These are phyloP conservation scores for Diadumene lineata DNA, from an alignment of 92 coral and sea anemone species.

Conservation along the genomic window DNA sequence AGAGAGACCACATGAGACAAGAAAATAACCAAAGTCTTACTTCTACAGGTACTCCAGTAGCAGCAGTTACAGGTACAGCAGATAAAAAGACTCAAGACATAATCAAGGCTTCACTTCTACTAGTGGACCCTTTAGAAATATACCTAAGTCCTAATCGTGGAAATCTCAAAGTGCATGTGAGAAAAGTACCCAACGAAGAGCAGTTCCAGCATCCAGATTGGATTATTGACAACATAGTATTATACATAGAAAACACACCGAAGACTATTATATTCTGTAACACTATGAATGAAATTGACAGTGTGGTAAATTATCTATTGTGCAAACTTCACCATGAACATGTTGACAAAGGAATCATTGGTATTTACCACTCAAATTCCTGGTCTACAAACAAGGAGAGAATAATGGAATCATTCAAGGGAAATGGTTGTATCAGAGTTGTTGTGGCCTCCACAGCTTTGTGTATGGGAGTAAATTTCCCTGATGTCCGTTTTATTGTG, in stretches of 20 bases:
- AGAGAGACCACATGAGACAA: too few relatives aligned
- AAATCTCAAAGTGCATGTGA: constrained; percentile 38
- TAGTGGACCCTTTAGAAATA: constrained; percentile 17
- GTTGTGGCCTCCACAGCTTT: constrained; percentile 44
- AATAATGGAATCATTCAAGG: constrained; percentile 34
- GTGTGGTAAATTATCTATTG: constrained; percentile 36
- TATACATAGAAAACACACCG: constrained; percentile 25
- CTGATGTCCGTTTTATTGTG: constrained; percentile 36
- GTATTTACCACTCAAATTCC: constrained; percentile 36
- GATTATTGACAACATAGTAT: constrained; percentile 27
- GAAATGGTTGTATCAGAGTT: constrained; percentile 9
- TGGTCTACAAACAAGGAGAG: constrained; percentile 33
- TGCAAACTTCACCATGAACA: constrained; percentile 18
- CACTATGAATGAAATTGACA: constrained; percentile 44
- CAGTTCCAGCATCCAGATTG: constrained; percentile 32
- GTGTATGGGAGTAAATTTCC: constrained; percentile 55
- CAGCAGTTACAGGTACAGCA: constrained; percentile 61
- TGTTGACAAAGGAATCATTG: constrained; percentile 19
- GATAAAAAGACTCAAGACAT: constrained; percentile 39
- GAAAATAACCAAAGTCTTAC: too few relatives aligned
- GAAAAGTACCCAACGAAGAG: constrained; percentile 11
- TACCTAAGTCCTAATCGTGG: constrained; percentile 48
- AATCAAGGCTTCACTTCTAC: constrained; percentile 24
- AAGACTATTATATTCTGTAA: constrained; percentile 57
- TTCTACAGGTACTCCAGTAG: constrained; percentile 57